These are phyloP conservation scores for Micrasema longulum DNA, from an alignment of 1,140 invertebrate genomes.

Conservation along the genomic window DNA sequence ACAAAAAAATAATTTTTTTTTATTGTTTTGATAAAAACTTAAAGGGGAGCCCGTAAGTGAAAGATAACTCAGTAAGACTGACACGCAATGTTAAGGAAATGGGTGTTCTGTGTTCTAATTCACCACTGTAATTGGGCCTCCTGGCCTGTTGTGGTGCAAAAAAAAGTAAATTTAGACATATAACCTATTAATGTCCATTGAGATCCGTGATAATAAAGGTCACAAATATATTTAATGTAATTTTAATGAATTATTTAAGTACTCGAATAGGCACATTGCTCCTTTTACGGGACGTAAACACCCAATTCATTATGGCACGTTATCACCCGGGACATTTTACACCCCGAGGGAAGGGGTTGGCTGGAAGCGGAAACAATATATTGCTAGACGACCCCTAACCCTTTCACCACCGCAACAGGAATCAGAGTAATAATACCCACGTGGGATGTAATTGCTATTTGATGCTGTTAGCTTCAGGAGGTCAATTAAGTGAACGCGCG, in stretches of 20 bases:
- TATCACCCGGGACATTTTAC: slow-evolving; percentile 39
- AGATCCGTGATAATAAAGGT: too few species aligned
- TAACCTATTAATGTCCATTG: too few species aligned
- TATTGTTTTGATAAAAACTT: too few species aligned
- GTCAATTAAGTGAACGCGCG: slow-evolving; percentile 20
- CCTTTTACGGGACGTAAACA: slow-evolving; percentile 27
- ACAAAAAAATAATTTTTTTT: too few species aligned
- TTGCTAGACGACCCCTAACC: slow-evolving; percentile 28
- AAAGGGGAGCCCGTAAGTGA: too few species aligned
- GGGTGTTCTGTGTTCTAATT: too few species aligned
- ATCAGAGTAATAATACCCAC: slow-evolving; percentile 6
- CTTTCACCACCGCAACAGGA: slow-evolving; percentile 12
- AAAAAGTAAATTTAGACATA: too few species aligned
- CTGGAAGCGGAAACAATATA: slow-evolving; percentile 17
- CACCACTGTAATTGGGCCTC: too few species aligned
- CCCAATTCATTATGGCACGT: slow-evolving; percentile 38
- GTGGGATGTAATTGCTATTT: slow-evolving; percentile 18
- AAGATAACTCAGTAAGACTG: too few species aligned
- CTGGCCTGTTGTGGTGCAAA: too few species aligned
- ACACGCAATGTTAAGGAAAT: too few species aligned
- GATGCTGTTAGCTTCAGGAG: slow-evolving; percentile 19
- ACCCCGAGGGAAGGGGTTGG: slow-evolving; percentile 1
- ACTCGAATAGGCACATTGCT: slow-evolving; percentile 11
- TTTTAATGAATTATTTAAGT: slow-evolving; percentile 30
- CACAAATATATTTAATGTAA: neutral